phyloP scores from a whole-genome alignment of 2,888 invertebrate genomes.

The Sympetrum striolatum region DNA sequence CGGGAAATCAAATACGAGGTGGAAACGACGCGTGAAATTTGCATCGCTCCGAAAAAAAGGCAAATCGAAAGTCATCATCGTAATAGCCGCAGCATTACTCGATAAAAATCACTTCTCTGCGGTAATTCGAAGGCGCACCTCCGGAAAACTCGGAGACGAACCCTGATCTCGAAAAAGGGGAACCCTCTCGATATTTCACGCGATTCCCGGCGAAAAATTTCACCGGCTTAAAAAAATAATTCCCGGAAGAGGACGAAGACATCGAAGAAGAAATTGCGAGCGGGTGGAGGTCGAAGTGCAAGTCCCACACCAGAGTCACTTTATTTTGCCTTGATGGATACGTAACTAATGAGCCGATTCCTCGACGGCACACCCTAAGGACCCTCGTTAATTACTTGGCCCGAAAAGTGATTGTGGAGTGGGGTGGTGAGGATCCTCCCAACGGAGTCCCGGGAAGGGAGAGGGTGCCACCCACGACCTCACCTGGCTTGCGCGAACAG shows the following conservation, averaged over 20 bases:
- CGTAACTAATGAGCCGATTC: constrained; percentile 34
- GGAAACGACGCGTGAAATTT: neutral
- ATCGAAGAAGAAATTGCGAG: neutral
- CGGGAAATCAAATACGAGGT: too few relatives aligned
- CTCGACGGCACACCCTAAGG: neutral
- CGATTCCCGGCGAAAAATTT: neutral
- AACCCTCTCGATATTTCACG: neutral
- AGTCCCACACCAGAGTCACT: neutral
- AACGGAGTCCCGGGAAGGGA: too few relatives aligned
- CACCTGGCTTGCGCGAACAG: constrained; percentile 39
- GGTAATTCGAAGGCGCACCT: neutral
- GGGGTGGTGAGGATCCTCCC: neutral
- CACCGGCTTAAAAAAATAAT: neutral
- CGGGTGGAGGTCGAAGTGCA: neutral
- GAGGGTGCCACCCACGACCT: constrained; percentile 2
- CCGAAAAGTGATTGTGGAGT: neutral
- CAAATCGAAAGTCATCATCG: neutral
- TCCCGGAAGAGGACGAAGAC: neutral
- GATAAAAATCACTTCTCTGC: neutral
- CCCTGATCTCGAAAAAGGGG: neutral
- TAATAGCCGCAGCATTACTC: neutral
- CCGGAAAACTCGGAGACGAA: neutral
- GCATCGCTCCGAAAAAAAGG: neutral
- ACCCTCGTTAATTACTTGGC: constrained; percentile 6
- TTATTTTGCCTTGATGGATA: constrained; percentile 17